phyloP scores from a whole-genome alignment of 2,797 vertebrate genomes.

The Epinephelus awoara region DNA sequence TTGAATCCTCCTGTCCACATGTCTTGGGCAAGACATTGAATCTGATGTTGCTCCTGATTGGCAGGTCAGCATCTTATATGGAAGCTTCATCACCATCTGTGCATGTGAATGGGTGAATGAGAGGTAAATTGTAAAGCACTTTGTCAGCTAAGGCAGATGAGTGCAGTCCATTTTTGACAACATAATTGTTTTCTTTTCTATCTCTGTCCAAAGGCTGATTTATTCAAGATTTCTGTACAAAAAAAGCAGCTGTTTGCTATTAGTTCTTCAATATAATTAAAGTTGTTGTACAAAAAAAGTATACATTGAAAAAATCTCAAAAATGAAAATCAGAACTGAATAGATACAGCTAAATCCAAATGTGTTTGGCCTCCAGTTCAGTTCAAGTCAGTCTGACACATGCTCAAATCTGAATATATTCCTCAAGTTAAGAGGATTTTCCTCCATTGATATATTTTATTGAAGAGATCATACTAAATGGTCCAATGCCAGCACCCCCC shows the following conservation, averaged over 20 bases:
- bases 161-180: conserved; percentile 13
- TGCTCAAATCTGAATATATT: conserved; percentile 51
- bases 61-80: background rate
- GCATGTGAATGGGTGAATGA: background rate
- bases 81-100: background rate
- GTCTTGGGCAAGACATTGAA: background rate
- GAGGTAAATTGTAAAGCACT: background rate
- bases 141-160: background rate
- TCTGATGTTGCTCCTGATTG: background rate
- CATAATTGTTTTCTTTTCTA: conserved; percentile 2
- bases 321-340: conserved; percentile 20
- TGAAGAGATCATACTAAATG: conserved; percentile 64
- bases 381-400: conserved; percentile 27
- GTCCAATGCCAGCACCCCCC: conserved; percentile 46
- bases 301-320: background rate
- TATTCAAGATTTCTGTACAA: background rate
- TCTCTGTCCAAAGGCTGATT: background rate
- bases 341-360: conserved; percentile 21
- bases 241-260: background rate
- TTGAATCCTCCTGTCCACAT: background rate
- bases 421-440: conserved; percentile 63
- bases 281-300: background rate
- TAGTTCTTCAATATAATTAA: background rate
- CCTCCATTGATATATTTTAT: conserved; percentile 61
- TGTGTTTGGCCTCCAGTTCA: conserved; percentile 18